Evolutionary conservation across 2,888 invertebrate genomes (phyloP), one percentile per base, ranked within the genome.

Genomic region (Dorcus hopei): DNA sequence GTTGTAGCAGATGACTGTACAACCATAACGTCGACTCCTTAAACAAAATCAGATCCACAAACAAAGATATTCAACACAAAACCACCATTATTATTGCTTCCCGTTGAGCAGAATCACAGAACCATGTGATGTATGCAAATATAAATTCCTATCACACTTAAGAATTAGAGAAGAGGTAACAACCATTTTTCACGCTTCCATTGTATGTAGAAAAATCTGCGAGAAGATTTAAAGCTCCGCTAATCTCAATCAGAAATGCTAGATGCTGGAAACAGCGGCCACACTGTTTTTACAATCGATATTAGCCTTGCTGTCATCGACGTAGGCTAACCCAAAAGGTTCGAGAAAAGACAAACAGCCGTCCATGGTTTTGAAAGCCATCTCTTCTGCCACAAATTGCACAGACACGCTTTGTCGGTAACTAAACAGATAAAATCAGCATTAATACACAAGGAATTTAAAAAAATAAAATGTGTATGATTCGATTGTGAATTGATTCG

Each of bases 401-500:
- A 95, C 86, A 73, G 91, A 88, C 83, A 97, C 86, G 80, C 85
- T 87, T 82, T 93, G 96, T 76, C 96, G 95, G 86, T 93, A 96
- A 87, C 96, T 95, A 90, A 77, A 78, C 75, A 78, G 69, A 73
- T 58, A 61, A 58, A 62, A 62, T 49, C 41, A 41, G 53, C 49
- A 51, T 54, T 54, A 61, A 61, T 58, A 53, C 11, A 49, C 6
- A 14, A 43, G 4, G 49, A 33, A 48, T 33, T 9, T 6, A 26
- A 23, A 48, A 16, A 9, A 11, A 11, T 45, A 45, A 45, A 19
- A 9, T 45, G 23, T 45, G 45, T 45, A 19, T 9, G 14, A 19
- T 45, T 45, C 45, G 9, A 11, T 33, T 33, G 3, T 6, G 45
- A 16, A 19, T 16, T 9, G 42, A 11, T 42, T 42, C 42, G 6